These are phyloP conservation scores for Agapostemon virescens DNA, from an alignment of 2,888 invertebrate species.

Conservation along the genomic window DNA sequence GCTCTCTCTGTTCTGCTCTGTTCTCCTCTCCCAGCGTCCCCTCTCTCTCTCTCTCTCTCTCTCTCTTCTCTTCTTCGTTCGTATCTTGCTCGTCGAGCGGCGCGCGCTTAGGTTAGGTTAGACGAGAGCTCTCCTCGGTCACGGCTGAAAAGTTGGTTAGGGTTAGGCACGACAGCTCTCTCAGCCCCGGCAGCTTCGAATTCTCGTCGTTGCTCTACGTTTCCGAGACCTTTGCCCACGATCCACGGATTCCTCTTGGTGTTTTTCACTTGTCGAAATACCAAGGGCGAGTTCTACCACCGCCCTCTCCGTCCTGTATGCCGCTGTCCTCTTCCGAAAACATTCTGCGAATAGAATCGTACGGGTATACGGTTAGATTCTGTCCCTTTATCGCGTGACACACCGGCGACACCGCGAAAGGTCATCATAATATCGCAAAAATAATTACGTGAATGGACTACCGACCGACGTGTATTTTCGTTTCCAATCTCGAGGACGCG, in stretches of 20 bases:
- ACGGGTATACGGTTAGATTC: not conserved
- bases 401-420: not conserved
- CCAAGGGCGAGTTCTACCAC: conserved; percentile 10
- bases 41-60: too few relatives aligned
- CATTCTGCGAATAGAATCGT: conserved; percentile 43
- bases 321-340: conserved; percentile 14
- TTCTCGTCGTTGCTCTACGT: conserved; percentile 22
- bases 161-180: conserved; percentile 34
- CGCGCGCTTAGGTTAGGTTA: conserved; percentile 56
- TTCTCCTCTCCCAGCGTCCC: too few relatives aligned
- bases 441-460: not conserved
- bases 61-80: conserved; percentile 30
- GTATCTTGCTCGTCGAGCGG: conserved; percentile 43
- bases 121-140: conserved; percentile 10
- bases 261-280: conserved; percentile 17
- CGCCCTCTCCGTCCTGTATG: conserved; percentile 26
- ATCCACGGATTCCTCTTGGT: conserved; percentile 17
- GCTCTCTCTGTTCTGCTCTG: too few relatives aligned
- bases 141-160: conserved; percentile 30
- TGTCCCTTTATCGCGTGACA: not conserved
- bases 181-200: conserved; percentile 8
- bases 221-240: conserved; percentile 25
- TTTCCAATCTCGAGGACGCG: not conserved
- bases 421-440: not conserved
- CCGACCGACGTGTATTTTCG: not conserved